phyloP scores from a whole-genome alignment of 2,888 invertebrate species.

The Pterostichus madidus region DNA sequence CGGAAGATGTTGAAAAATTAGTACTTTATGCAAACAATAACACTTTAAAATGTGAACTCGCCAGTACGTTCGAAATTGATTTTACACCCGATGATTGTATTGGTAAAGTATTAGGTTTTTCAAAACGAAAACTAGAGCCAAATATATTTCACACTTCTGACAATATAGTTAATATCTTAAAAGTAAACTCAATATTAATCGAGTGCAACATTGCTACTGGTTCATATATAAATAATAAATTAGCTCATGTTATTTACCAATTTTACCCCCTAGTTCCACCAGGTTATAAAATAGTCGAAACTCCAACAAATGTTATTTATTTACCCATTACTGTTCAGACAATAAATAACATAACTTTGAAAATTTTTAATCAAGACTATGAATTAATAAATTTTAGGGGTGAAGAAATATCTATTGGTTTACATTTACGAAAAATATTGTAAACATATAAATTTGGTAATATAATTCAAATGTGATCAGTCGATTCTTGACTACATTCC shows the following conservation, averaged over 20 bases:
- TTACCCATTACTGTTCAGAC: no score
- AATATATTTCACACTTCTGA: neutral
- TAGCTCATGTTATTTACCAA: neutral
- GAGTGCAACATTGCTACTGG: constrained; percentile 14
- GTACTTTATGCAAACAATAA: constrained; percentile 7
- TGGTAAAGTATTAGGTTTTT: constrained; percentile 20
- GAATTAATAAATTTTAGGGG: no score
- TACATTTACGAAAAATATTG: neutral
- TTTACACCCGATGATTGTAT: constrained; percentile 4
- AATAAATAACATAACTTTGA: no score
- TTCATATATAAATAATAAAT: constrained; percentile 4
- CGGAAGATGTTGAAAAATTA: no score
- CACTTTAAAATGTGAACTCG: constrained; percentile 21
- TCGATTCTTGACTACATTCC: neutral
- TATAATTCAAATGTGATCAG: neutral
- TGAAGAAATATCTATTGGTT: no score
- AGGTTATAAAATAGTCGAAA: constrained; percentile 22
- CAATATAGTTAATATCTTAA: neutral
- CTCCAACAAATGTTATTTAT: neutral
- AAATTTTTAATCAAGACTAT: no score
- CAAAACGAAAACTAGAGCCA: neutral
- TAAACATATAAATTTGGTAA: constrained; percentile 4
- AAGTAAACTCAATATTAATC: constrained; percentile 26
- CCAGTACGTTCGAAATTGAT: constrained; percentile 24
- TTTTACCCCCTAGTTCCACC: neutral